These are phyloP conservation scores for Coendou prehensilis DNA, from an alignment of 2,797 vertebrate genomes.

Conservation along the genomic window DNA sequence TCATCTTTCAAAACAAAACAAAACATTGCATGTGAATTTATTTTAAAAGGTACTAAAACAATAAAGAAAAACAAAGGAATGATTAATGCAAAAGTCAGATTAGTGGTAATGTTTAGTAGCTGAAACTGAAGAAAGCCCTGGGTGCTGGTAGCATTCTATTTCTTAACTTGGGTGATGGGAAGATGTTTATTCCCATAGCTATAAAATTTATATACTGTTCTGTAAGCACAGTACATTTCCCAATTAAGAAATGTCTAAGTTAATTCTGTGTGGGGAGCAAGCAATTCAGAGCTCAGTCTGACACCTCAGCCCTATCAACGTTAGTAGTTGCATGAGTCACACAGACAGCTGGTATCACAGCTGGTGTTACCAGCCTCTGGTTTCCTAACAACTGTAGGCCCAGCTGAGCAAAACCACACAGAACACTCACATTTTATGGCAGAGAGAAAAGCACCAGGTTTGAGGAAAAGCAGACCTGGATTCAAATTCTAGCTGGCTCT, in stretches of 20 bases:
- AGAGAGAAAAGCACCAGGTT: neutral
- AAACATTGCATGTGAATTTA: neutral
- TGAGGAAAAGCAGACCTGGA: neutral
- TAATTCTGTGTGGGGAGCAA: neutral
- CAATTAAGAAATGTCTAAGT: neutral
- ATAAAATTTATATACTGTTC: neutral
- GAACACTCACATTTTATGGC: neutral
- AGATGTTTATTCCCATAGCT: neutral
- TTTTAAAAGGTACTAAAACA: constrained; percentile 16
- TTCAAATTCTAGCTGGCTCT: constrained; percentile 25
- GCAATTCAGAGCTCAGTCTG: neutral
- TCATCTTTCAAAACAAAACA: neutral
- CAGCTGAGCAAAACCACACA: neutral
- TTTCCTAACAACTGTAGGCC: constrained; percentile 49
- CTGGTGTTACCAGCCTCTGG: constrained; percentile 36
- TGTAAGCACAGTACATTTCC: neutral
- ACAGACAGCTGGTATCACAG: constrained; percentile 22
- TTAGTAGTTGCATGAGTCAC: constrained; percentile 50
- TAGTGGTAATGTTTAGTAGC: neutral
- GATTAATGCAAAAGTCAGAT: neutral
- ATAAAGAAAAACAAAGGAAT: neutral
- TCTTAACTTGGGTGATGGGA: neutral
- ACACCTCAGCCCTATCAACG: neutral
- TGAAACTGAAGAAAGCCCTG: neutral
- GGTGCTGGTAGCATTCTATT: neutral